Evolutionary conservation across 2,888 invertebrate species (phyloP).

Genomic region (Lepeophtheirus nordmannii): DNA sequence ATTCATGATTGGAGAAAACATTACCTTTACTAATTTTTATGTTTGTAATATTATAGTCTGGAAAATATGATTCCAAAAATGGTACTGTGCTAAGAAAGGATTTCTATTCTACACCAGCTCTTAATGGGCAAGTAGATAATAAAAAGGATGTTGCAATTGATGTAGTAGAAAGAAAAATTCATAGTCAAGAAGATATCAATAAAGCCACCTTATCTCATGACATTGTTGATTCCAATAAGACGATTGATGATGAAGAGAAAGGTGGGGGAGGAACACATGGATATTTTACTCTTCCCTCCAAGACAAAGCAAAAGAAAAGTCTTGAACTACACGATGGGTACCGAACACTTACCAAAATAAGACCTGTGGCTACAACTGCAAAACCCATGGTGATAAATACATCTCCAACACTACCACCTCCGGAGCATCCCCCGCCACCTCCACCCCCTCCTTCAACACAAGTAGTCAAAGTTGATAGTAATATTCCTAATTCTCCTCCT

Average conservation of each 20-base stretch:
- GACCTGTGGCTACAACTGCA: conserved; percentile 9
- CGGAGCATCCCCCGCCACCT: conserved; percentile 66
- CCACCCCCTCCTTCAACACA: conserved; percentile 45
- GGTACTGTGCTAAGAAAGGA: not conserved
- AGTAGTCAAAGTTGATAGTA: conserved; percentile 36
- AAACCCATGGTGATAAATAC: conserved; percentile 14
- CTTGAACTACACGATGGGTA: not conserved
- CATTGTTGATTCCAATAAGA: conserved; percentile 8
- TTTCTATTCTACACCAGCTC: not conserved
- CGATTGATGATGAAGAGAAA: not conserved
- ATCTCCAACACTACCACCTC: conserved; percentile 48
- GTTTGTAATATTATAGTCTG: too few relatives aligned
- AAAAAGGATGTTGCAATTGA: too few relatives aligned
- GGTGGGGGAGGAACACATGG: not conserved
- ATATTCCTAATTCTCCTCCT: conserved; percentile 15
- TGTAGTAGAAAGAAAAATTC: conserved; percentile 22
- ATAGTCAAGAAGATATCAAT: conserved; percentile 13
- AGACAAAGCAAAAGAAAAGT: not conserved
- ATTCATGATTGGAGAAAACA: too few relatives aligned
- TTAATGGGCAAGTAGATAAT: not conserved
- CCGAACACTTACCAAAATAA: conserved; percentile 15
- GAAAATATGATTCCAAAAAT: not conserved
- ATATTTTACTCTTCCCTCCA: conserved; percentile 22
- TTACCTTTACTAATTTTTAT: too few relatives aligned
- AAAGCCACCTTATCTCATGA: conserved; percentile 24